phyloP scores from a whole-genome alignment of 2,888 invertebrate genomes.

The Pilophorus perplexus region DNA sequence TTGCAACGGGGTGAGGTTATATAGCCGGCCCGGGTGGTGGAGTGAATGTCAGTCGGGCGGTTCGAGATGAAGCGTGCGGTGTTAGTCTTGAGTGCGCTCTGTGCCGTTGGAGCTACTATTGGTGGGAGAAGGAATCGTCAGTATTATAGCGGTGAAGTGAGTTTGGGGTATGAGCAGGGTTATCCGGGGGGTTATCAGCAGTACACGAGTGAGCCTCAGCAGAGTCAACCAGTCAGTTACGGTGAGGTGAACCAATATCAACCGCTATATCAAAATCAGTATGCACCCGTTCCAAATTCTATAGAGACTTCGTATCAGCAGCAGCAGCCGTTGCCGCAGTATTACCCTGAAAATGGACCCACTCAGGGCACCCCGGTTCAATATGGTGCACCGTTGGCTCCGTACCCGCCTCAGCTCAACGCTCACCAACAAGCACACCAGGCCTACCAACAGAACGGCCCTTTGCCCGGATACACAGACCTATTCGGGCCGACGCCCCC shows the following conservation, averaged over 20 bases:
- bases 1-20: no score
- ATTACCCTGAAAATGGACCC: neutral
- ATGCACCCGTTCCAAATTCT: constrained; percentile 1
- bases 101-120: no score
- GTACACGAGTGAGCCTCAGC: no score
- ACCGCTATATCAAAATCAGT: no score
- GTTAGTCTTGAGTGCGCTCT: constrained; percentile 19
- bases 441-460: neutral
- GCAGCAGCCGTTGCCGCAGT: neutral
- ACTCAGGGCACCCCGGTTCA: neutral
- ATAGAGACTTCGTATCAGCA: no score
- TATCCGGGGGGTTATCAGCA: no score
- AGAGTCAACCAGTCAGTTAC: no score
- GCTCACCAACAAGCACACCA: neutral
- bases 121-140: no score
- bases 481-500: no score
- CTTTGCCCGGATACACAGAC: neutral
- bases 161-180: no score
- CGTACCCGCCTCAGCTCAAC: constrained; percentile 15
- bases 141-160: no score
- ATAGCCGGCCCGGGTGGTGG: constrained; percentile 11
- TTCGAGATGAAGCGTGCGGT: constrained; percentile 31
- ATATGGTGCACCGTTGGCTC: constrained; percentile 6
- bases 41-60: constrained; percentile 19
- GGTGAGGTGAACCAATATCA: no score